Evolutionary conservation across 2,113 vertebrate species (phyloP).

Genomic region (Ceyx margarethae): DNA sequence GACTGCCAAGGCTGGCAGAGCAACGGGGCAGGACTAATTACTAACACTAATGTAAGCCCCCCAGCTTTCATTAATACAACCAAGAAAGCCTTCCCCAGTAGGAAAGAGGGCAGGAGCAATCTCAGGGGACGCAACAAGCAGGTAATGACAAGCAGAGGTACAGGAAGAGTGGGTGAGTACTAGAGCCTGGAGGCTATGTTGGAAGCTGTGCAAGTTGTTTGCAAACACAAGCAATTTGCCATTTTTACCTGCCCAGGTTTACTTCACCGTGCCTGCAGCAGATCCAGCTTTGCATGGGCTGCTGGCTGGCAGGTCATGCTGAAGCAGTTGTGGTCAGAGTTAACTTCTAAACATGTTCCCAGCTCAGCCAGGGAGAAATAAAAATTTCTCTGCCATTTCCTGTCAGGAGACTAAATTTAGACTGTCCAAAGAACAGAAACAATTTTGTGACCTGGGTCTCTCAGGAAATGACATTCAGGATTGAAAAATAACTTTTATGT

Average conservation of each 20-base stretch:
- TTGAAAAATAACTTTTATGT: constrained; percentile 31
- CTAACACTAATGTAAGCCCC: not conserved
- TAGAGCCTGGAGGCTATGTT: not conserved
- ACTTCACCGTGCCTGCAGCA: not conserved
- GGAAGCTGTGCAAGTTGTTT: not conserved
- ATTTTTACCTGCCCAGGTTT: not conserved
- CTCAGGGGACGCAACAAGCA: not conserved
- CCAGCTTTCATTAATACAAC: not conserved
- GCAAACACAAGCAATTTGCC: not conserved
- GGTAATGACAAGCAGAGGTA: not conserved
- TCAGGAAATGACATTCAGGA: constrained; percentile 32
- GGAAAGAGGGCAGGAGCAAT: not conserved
- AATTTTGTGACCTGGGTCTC: constrained; percentile 23
- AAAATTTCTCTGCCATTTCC: constrained; percentile 29
- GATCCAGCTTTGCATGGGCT: not conserved
- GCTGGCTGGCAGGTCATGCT: not conserved
- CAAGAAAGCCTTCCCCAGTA: not conserved
- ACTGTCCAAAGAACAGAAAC: constrained; percentile 36
- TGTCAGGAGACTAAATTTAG: constrained; percentile 52
- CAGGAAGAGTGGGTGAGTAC: not conserved
- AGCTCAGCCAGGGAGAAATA: not conserved
- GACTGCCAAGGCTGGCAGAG: not conserved
- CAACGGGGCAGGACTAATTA: constrained; percentile 24
- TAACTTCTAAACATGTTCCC: not conserved
- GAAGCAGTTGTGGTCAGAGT: not conserved